Percentiles rank a stretch among this genome's conserved stretches.
These are phyloP conservation scores for Astreopora myriophthalma DNA, from an alignment of 64 coral and sea anemone species.

Conservation along the genomic window DNA sequence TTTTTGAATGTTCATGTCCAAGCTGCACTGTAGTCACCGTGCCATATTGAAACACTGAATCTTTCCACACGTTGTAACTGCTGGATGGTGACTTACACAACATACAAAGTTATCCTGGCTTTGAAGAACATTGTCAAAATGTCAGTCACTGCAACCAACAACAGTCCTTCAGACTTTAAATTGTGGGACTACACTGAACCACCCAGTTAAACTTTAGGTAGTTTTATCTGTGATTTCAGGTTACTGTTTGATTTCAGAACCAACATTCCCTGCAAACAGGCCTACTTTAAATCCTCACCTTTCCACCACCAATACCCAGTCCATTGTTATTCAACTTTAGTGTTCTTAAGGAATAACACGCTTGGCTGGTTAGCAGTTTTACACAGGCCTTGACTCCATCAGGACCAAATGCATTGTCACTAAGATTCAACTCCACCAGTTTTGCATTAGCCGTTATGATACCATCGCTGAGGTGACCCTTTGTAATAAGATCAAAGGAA, in stretches of 20 bases:
- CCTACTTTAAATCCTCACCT: conserved; percentile 33
- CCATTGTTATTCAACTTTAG: conserved; percentile 98
- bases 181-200: too few relatives aligned
- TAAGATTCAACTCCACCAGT: conserved; percentile 87
- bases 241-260: neutral
- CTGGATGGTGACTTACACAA: too few relatives aligned
- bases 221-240: too few relatives aligned
- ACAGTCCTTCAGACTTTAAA: too few relatives aligned
- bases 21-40: too few relatives aligned
- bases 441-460: conserved; percentile 90
- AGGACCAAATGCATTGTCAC: conserved; percentile 99
- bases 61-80: too few relatives aligned
- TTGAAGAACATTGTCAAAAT: too few relatives aligned
- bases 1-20: too few relatives aligned
- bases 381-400: conserved; percentile 93
- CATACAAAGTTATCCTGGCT: too few relatives aligned
- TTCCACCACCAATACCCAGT: conserved; percentile 92
- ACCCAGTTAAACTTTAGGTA: too few relatives aligned
- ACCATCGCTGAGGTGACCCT: conserved; percentile 87
- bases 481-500: neutral
- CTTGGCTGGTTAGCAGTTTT: conserved; percentile 88
- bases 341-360: conserved; percentile 89
- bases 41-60: too few relatives aligned
- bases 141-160: too few relatives aligned
- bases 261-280: neutral